Conservation (phyloP, 2,888 invertebrate genomes). For the Oasisia sp. region DNA sequence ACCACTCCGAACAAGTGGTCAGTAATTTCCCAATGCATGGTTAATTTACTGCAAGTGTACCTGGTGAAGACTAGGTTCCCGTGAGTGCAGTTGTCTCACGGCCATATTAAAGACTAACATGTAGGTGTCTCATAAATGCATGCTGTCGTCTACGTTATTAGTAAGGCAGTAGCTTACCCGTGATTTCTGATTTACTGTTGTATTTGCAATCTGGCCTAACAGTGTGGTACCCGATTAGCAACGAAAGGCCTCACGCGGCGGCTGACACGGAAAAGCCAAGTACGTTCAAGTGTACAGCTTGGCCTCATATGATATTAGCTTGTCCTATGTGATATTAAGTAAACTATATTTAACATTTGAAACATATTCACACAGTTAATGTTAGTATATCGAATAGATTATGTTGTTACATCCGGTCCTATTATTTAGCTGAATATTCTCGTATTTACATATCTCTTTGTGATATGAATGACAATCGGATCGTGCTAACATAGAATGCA, state of each 20-base stretch:
- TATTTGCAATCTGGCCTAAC: not conserved
- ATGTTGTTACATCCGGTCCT: no score
- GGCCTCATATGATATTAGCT: no score
- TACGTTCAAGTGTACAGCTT: not conserved
- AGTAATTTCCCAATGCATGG: not conserved
- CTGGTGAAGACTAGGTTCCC: not conserved
- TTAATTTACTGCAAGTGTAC: not conserved
- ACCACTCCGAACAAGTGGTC: not conserved
- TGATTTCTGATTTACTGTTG: not conserved
- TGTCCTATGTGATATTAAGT: no score
- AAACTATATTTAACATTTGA: no score
- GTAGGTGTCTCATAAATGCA: not conserved
- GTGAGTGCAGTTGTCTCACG: not conserved
- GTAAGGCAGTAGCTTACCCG: not conserved
- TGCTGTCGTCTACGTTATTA: not conserved
- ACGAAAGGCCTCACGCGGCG: not conserved
- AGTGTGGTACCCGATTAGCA: not conserved
- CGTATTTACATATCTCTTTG: no score
- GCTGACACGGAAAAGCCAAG: not conserved
- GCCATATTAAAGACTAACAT: not conserved
- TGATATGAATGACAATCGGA: no score
- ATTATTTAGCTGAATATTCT: no score
- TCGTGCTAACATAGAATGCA: no score
- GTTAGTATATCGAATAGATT: no score
- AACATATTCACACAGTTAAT: no score